Evolutionary conservation across 2,888 invertebrate species (phyloP).

Genomic region (Phyllotreta striolata): DNA sequence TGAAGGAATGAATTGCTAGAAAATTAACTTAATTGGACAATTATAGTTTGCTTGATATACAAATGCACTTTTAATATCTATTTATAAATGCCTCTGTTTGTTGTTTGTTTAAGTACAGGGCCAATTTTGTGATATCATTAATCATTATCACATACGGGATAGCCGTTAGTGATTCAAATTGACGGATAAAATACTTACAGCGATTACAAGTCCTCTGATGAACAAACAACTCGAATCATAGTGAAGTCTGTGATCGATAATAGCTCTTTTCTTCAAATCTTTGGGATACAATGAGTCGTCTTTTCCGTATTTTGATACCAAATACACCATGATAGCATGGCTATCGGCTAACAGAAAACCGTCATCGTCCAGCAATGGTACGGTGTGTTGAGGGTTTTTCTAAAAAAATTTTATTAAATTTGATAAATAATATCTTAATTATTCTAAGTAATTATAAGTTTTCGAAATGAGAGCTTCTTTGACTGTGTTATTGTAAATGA

Average conservation of each 20-base stretch:
- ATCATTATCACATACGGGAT: no score
- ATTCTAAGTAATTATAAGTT: no score
- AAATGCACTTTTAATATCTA: background rate
- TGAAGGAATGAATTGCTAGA: no score
- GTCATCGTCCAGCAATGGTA: conserved; percentile 66
- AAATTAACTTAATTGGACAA: no score
- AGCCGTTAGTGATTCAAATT: background rate
- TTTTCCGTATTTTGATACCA: conserved; percentile 65
- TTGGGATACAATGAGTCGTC: conserved; percentile 64
- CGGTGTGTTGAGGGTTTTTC: conserved; percentile 62
- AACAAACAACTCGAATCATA: conserved; percentile 58
- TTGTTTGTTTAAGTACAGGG: conserved; percentile 9
- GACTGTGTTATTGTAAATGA: no score
- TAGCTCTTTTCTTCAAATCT: conserved; percentile 62
- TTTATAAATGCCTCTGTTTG: background rate
- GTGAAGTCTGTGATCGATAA: conserved; percentile 64
- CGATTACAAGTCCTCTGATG: conserved; percentile 45
- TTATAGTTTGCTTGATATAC: no score
- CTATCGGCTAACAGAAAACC: conserved; percentile 63
- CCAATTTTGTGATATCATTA: background rate
- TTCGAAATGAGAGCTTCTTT: no score
- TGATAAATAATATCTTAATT: no score
- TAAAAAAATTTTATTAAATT: conserved; percentile 30
- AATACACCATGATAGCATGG: conserved; percentile 62
- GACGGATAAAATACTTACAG: conserved; percentile 42